These are phyloP conservation scores for Zingel zingel DNA, from an alignment of 2,113 vertebrate genomes.

Conservation along the genomic window DNA sequence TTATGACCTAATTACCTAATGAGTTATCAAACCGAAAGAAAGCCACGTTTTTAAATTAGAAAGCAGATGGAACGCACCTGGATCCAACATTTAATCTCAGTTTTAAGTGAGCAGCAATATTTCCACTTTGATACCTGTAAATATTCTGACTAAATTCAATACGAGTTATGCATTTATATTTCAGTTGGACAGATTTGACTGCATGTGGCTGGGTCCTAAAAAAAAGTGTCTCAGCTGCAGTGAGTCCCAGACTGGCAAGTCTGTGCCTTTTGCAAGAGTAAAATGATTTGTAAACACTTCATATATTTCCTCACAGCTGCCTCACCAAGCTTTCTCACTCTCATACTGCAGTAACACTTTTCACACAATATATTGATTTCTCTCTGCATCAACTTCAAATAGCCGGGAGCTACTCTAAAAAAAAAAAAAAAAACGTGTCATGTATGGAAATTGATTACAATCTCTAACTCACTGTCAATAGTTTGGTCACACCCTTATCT, in stretches of 20 bases:
- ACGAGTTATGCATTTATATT: background rate
- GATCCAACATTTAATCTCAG: background rate
- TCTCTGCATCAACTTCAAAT: background rate
- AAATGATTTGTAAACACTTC: background rate
- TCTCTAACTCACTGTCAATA: background rate
- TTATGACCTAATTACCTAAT: background rate
- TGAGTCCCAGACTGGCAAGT: background rate
- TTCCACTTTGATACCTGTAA: background rate
- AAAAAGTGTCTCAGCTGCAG: background rate
- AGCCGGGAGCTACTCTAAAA: background rate
- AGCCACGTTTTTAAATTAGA: background rate
- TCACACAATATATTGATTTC: background rate
- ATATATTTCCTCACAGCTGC: background rate
- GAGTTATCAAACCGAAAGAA: background rate
- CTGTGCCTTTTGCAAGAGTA: background rate
- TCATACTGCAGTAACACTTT: background rate
- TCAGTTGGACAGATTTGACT: background rate
- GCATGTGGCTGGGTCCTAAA: background rate
- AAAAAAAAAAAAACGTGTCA: background rate
- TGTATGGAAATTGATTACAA: slow-evolving; percentile 24
- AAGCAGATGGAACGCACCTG: background rate
- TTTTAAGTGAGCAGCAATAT: background rate
- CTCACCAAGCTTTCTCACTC: background rate
- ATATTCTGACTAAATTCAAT: background rate
- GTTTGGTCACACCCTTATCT: background rate